Base-by-base conservation (phyloP, 2,797 vertebrate genomes). In the Garrulus glandarius region DNA sequence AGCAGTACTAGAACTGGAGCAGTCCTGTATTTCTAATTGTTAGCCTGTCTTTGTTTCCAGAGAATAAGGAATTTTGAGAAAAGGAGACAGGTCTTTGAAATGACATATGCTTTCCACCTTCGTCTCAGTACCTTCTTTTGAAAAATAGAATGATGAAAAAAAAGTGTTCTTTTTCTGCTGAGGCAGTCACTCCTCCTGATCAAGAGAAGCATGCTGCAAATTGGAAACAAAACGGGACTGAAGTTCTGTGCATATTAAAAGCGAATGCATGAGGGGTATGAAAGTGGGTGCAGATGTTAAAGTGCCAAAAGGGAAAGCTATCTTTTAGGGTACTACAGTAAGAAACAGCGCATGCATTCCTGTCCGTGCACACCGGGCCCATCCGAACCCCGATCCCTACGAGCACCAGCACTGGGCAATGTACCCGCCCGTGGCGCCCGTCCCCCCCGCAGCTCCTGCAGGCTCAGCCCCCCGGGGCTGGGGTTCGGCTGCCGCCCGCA, bases 341-440 rank as follows among this genome's bases (percentile, higher is more conserved):
- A 57, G 15, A 47, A 13, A 20, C 26, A 18, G 16, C 8, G 5
- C 10, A 7, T 15, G 6, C 10, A 7, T 18, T 82, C 27, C 16
- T 15, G 26, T 8, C 11, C 2, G 2, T 0, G 17, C 18, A 23
- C 11, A 14, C 10, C 19, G 18, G 2, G 1, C 27, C 34, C 19
- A 2, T 14, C 6, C 63, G 6, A 74, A 12, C 16, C 29, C 17
- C 39, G 30, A 30, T 0, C 19, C 16, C 41, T 18, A 9, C 11
- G 3, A 2, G 23, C 43, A 30, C 6, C 14, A 15, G 55, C 67
- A 9, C 49, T 9, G 3, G 9, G 11, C n/a, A 15, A 2, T 0
- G n/a, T 0, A 13, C 26, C n/a, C 16, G 15, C 43, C 15, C 0
- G 0, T 11, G 27, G 5, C 0, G 6, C 18, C 27, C 1, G 2